Percentiles rank a stretch among this genome's conserved stretches.
Conservation (phyloP, 2,113 vertebrate genomes). For the Penelope pileata region DNA sequence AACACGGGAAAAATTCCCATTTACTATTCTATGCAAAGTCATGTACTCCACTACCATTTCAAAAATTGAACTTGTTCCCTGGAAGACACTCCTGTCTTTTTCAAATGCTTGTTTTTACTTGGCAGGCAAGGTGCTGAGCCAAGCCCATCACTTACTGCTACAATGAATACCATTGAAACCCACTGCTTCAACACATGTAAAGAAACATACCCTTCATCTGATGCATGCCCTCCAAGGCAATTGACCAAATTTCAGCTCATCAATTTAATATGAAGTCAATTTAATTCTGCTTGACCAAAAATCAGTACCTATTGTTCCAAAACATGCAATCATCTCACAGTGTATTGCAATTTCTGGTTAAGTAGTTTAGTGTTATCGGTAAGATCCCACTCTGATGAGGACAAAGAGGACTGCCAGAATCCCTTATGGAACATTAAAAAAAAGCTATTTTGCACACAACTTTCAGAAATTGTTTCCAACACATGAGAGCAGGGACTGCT, state of each 20-base stretch:
- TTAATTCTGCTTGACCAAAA: constrained; percentile 77
- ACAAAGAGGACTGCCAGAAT: constrained; percentile 53
- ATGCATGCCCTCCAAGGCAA: constrained; percentile 37
- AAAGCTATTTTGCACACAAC: constrained; percentile 38
- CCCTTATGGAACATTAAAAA: constrained; percentile 52
- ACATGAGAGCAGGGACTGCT: neutral
- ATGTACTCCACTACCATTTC: neutral
- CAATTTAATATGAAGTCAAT: constrained; percentile 73
- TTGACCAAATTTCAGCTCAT: constrained; percentile 64
- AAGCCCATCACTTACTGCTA: neutral
- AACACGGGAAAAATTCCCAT: neutral
- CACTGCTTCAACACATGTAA: neutral
- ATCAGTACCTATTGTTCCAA: constrained; percentile 74
- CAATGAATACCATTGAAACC: constrained; percentile 38
- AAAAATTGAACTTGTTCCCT: neutral
- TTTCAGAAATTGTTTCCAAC: constrained; percentile 36
- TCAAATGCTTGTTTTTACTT: constrained; percentile 33
- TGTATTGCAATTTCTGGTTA: constrained; percentile 53
- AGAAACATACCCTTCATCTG: constrained; percentile 46
- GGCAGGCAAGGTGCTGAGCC: neutral
- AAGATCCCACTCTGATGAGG: constrained; percentile 66
- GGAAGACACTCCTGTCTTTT: neutral
- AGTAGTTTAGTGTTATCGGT: constrained; percentile 58
- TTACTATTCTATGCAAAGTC: neutral
- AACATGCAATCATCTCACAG: constrained; percentile 69